Evolutionary conservation across 2,797 vertebrate genomes (phyloP).

Genomic region (Cyprinella venusta): DNA sequence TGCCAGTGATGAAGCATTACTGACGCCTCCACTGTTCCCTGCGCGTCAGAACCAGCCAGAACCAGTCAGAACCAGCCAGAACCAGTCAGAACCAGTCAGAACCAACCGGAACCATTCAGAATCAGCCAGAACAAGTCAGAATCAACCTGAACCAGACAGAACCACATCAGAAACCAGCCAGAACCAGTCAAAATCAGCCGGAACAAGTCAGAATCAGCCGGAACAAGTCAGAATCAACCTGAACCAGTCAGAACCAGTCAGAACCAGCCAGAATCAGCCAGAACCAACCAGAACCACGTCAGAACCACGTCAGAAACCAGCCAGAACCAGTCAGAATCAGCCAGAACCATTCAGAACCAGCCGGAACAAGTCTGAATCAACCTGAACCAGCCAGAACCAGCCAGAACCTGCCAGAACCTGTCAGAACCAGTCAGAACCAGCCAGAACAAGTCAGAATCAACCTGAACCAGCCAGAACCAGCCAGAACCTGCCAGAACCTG

Average conservation of each 20-base stretch:
- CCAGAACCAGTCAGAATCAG: constrained; percentile 1
- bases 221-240: no score
- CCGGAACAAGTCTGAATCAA: no score
- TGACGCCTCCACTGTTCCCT: constrained; percentile 69
- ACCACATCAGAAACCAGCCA: not conserved
- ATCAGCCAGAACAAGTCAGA: not conserved
- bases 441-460: not conserved
- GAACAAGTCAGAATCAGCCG: no score
- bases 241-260: not conserved
- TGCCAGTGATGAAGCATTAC: constrained; percentile 72
- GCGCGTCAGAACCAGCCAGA: constrained; percentile 22
- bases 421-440: no score
- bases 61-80: not conserved
- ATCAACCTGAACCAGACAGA: not conserved
- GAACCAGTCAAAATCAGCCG: no score
- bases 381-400: not conserved
- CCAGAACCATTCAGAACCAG: no score
- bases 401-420: no score
- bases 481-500: no score
- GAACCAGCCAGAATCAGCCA: not conserved
- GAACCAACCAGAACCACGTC: no score
- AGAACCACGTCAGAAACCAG: no score
- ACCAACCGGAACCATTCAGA: no score
- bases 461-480: not conserved
- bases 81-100: no score